Conservation (phyloP, 2,113 vertebrate genomes). For the Centrocercus urophasianus region DNA sequence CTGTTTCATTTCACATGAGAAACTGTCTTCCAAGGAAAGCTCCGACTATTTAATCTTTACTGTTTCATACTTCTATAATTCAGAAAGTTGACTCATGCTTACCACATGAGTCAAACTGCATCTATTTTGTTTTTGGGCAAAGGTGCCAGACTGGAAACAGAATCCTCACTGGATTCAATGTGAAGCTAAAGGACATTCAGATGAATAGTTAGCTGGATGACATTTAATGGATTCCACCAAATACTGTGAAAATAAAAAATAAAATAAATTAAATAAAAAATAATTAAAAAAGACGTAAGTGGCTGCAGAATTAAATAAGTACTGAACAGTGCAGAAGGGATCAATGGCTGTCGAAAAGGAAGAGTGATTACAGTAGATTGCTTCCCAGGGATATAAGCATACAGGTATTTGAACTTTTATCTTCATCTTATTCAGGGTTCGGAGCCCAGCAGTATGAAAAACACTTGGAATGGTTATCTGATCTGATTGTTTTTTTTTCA, state of each 20-base stretch:
- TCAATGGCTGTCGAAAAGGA: constrained; percentile 20
- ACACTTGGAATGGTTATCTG: neutral
- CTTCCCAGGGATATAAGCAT: neutral
- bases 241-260: neutral
- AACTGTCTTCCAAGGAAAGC: neutral
- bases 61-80: neutral
- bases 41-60: neutral
- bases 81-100: neutral
- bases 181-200: neutral
- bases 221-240: neutral
- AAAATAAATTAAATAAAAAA: too few relatives aligned
- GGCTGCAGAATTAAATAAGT: constrained; percentile 25
- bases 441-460: neutral
- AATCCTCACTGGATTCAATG: neutral
- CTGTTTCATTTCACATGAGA: neutral
- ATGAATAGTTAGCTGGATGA: neutral
- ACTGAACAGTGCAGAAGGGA: constrained; percentile 6
- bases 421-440: neutral
- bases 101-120: neutral
- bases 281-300: neutral
- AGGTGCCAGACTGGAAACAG: neutral
- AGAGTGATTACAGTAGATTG: constrained; percentile 4
- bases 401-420: neutral
- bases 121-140: neutral
- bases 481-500: neutral